Percentiles rank a stretch among this genome's conserved stretches.
Conservation (phyloP, 1,140 invertebrate genomes). For the Cydia amplana region DNA sequence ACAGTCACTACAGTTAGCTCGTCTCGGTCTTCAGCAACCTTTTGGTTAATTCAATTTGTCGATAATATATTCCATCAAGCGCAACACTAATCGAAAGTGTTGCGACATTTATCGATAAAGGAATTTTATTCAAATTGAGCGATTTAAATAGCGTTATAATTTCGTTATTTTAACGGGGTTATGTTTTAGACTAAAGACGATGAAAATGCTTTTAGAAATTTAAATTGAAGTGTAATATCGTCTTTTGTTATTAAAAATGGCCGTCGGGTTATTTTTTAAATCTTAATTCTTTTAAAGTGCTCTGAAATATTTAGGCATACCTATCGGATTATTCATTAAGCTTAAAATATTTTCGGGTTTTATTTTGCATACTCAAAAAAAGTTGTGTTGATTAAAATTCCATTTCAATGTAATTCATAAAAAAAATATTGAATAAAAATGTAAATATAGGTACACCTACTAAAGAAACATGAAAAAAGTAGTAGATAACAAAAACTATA, state of each 20-base stretch:
- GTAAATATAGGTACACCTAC: too few species aligned
- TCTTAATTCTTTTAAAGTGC: too few species aligned
- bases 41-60: conserved; percentile 17
- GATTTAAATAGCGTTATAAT: conserved; percentile 11
- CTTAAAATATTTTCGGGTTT: too few species aligned
- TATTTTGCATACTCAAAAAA: too few species aligned
- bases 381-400: too few species aligned
- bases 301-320: too few species aligned
- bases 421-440: too few species aligned
- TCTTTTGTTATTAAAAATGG: not conserved
- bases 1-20: not conserved
- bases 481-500: too few species aligned
- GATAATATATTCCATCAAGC: conserved; percentile 20
- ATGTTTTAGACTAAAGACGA: conserved; percentile 1
- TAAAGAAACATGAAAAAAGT: too few species aligned
- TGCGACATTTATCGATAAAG: conserved; percentile 19
- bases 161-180: conserved; percentile 13
- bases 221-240: not conserved
- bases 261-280: not conserved
- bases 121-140: conserved; percentile 23
- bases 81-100: conserved; percentile 30
- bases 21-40: not conserved
- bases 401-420: too few species aligned
- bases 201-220: not conserved
- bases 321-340: too few species aligned